Conservation (phyloP, 2,113 vertebrate species). For the Brachirus orientalis region DNA sequence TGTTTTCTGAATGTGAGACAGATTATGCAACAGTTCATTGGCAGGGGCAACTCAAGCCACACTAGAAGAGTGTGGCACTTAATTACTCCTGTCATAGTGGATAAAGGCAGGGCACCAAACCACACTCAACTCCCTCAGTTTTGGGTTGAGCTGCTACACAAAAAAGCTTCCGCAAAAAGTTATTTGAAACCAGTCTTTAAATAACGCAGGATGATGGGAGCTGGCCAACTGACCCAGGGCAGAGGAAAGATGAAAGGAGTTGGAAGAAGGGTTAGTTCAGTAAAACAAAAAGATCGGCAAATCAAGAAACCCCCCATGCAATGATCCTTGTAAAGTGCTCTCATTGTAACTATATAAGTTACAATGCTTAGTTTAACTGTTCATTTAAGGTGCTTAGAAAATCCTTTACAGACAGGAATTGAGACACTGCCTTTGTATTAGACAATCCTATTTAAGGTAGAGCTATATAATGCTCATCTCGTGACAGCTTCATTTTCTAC, state of each 20-base stretch:
- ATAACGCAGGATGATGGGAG: conserved; percentile 52
- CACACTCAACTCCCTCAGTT: conserved; percentile 58
- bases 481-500: conserved; percentile 47
- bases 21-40: conserved; percentile 31
- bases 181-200: conserved; percentile 64
- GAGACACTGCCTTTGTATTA: not conserved
- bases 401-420: not conserved
- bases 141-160: conserved; percentile 32
- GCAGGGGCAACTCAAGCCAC: conserved; percentile 10
- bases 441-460: conserved; percentile 2
- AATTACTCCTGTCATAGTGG: conserved; percentile 50
- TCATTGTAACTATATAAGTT: not conserved
- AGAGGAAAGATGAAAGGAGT: conserved; percentile 24
- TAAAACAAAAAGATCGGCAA: conserved; percentile 4
- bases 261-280: not conserved
- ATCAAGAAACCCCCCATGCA: not conserved
- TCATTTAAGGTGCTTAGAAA: not conserved
- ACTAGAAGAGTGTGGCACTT: conserved; percentile 42
- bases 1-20: conserved; percentile 7
- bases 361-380: not conserved
- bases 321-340: not conserved
- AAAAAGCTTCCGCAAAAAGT: conserved; percentile 48
- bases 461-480: conserved; percentile 7
- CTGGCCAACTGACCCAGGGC: conserved; percentile 24
- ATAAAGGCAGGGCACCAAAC: conserved; percentile 59